Evolutionary conservation across 2,113 vertebrate species (phyloP), one percentile per base, ranked within the genome.

Genomic region (Argyrosomus japonicus): DNA sequence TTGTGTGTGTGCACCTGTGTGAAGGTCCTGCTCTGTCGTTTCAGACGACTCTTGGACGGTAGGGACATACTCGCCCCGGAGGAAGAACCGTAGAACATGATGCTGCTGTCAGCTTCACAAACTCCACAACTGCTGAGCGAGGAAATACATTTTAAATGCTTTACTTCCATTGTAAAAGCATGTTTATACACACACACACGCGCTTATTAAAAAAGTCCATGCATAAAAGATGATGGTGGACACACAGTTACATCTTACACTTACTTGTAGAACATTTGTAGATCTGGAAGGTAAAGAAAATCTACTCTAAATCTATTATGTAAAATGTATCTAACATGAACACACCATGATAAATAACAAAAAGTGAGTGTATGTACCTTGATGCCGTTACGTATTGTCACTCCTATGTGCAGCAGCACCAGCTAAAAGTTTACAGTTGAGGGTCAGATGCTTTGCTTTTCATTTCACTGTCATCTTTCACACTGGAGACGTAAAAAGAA

Each of bases 21-120:
- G 58, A 61, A 61, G 58, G 98, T 96, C 25, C 96, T 96, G 92
- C 97, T 95, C 94, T 98, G 98, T 15, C 97, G 96, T 90, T 97
- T 98, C 83, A 99, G 93, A 12, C 96, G 97, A 93, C 77, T 96
- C 93, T 98, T 99, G 91, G 96, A 95, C 0, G 97, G 97, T 0
- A 98, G 96, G 73, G 97, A 96, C 98, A 97, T 97, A 91, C 94
- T 94, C 78, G 95, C 93, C 91, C 94, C 94, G 1, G 95, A 95
- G 8, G 97, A 96, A 7, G 97, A 96, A 79, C 97, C 97, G 88
- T 99, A 98, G 72, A 99, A 99, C 98, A 99, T 97, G 48, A 83
- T 83, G 95, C 36, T 86, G 11, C 76, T 77, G 51, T 73, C 70
- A 79, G 68, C 40, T 79, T 75, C 83, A 75, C 86, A 84, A 62